These are phyloP conservation scores for Rhagium mordax DNA, from an alignment of 2,888 invertebrate species.

Conservation along the genomic window DNA sequence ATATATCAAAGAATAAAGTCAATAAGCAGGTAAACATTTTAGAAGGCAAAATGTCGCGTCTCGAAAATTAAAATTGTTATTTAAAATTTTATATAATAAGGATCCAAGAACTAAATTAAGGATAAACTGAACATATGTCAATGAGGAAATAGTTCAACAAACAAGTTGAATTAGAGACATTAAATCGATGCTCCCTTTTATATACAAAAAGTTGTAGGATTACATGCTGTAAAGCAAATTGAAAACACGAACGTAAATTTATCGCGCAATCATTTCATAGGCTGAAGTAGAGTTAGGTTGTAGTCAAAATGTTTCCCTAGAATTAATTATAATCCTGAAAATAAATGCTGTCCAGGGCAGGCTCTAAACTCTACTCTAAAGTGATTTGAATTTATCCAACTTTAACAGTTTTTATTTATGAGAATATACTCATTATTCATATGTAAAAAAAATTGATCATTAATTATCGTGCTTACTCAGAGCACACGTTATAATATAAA, in stretches of 20 bases:
- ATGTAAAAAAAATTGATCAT: too few species aligned
- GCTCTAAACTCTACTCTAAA: too few species aligned
- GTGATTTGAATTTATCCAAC: too few species aligned
- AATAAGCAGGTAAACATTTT: too few species aligned
- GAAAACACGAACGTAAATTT: neutral
- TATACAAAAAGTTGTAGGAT: neutral
- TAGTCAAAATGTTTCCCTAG: neutral
- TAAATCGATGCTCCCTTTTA: neutral
- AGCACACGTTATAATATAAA: too few species aligned
- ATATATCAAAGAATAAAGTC: too few species aligned
- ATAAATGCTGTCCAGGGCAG: neutral
- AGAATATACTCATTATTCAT: too few species aligned
- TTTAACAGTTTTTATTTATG: too few species aligned
- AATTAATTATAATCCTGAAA: neutral
- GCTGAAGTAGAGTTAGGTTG: neutral
- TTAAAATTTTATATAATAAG: neutral
- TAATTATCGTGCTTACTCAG: too few species aligned
- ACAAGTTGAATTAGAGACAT: neutral
- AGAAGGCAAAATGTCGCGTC: neutral
- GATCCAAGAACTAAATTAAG: neutral
- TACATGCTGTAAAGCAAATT: neutral
- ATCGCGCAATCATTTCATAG: neutral
- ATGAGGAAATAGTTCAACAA: neutral
- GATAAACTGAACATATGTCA: neutral
- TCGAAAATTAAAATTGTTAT: neutral